Conservation (phyloP, 1,140 invertebrate genomes). For the Drosophila sp. region DNA sequence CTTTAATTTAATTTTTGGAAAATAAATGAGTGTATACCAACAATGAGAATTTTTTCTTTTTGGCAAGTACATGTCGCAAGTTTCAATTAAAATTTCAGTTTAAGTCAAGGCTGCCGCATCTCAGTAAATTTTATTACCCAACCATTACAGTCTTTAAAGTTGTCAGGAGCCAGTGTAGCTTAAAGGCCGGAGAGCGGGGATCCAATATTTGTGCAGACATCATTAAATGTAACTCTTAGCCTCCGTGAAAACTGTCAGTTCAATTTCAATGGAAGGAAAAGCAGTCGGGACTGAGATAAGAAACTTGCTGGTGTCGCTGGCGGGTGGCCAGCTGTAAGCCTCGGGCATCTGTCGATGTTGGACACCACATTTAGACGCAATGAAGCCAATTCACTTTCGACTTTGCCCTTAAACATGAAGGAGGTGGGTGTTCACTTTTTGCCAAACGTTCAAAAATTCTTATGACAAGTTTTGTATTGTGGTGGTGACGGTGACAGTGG, state of each 20-base stretch:
- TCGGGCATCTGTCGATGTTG: slow-evolving; percentile 24
- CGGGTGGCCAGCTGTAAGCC: slow-evolving; percentile 1
- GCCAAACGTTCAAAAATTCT: slow-evolving; percentile 23
- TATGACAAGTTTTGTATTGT: slow-evolving; percentile 20
- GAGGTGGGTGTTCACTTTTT: slow-evolving; percentile 6
- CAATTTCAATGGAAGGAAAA: slow-evolving; percentile 28
- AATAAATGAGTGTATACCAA: slow-evolving; percentile 66
- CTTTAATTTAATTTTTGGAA: slow-evolving; percentile 67
- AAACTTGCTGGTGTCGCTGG: slow-evolving; percentile 24
- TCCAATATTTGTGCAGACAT: slow-evolving; percentile 67
- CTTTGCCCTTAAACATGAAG: slow-evolving; percentile 5
- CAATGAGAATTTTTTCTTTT: too few relatives aligned
- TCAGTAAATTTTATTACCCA: slow-evolving; percentile 46
- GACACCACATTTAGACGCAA: slow-evolving; percentile 79
- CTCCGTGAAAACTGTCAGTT: slow-evolving; percentile 66
- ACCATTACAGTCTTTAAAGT: slow-evolving; percentile 27
- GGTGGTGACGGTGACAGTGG: slow-evolving; percentile 8
- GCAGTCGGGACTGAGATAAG: slow-evolving; percentile 40
- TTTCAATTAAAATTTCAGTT: slow-evolving; percentile 50
- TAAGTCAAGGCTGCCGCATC: not conserved
- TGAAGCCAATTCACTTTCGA: slow-evolving; percentile 69
- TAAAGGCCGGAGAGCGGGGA: not conserved
- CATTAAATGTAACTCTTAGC: slow-evolving; percentile 70
- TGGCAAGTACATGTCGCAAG: slow-evolving; percentile 12
- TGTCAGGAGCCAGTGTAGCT: not conserved